These are phyloP conservation scores for Poecile montanus DNA, from an alignment of 2,797 vertebrate genomes.

Conservation along the genomic window DNA sequence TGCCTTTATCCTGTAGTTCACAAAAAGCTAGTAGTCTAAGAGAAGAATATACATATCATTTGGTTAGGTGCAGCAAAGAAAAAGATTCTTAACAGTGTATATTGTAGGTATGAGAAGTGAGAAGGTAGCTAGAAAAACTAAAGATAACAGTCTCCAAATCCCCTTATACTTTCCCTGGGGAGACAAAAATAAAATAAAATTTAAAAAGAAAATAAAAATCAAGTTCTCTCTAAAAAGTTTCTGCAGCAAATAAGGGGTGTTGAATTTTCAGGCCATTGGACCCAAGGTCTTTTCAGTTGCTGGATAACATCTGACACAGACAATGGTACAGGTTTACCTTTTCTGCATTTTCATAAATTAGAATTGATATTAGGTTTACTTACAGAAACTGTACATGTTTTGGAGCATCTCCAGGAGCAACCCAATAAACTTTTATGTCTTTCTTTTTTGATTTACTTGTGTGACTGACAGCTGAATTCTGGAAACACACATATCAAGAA, in stretches of 20 bases:
- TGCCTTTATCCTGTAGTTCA: background rate
- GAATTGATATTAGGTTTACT: constrained; percentile 56
- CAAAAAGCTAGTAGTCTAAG: background rate
- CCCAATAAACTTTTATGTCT: constrained; percentile 80
- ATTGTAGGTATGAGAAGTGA: background rate
- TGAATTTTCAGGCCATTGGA: background rate
- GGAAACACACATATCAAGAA: constrained; percentile 28
- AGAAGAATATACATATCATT: rapidly evolving
- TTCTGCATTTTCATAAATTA: background rate
- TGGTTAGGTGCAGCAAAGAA: background rate
- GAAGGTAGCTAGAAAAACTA: background rate
- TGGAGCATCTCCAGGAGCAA: constrained; percentile 75
- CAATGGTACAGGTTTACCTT: background rate
- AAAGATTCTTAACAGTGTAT: background rate
- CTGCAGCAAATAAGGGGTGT: background rate
- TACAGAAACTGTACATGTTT: constrained; percentile 83
- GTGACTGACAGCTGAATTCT: constrained; percentile 90
- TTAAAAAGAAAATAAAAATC: background rate
- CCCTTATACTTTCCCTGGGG: background rate
- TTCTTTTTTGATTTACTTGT: constrained; percentile 77
- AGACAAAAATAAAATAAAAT: background rate
- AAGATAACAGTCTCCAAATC: background rate
- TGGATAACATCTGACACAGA: background rate
- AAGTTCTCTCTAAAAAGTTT: background rate
- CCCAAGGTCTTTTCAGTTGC: background rate